Percentiles rank a stretch among this genome's conserved stretches.
phyloP scores from a whole-genome alignment of 2,797 vertebrate genomes.

The Philypnodon macrostomus region DNA sequence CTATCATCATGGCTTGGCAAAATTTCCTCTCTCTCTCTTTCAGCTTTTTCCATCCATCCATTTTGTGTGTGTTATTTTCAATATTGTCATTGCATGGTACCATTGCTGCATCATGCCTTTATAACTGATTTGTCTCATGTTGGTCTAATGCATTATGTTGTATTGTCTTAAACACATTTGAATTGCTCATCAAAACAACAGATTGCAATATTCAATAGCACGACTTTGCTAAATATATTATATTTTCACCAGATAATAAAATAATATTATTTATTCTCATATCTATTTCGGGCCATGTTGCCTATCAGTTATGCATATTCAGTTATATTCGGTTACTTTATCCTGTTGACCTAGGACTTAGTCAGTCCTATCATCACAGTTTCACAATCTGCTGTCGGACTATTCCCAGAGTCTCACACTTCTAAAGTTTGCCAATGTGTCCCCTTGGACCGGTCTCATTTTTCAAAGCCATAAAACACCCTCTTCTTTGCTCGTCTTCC shows the following conservation, averaged over 20 bases:
- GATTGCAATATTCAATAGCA: not conserved
- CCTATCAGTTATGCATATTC: too few species aligned
- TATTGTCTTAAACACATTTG: constrained; percentile 19
- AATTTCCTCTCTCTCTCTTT: constrained; percentile 70
- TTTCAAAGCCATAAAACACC: constrained; percentile 66
- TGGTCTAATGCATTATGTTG: constrained; percentile 41
- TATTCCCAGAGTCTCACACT: constrained; percentile 62
- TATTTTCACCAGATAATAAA: not conserved
- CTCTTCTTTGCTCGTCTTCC: constrained; percentile 45
- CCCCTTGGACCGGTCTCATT: constrained; percentile 57
- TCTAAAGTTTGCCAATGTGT: constrained; percentile 66
- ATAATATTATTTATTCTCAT: too few species aligned
- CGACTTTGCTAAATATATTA: not conserved
- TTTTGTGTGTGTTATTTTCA: constrained; percentile 62
- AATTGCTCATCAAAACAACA: not conserved
- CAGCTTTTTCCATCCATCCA: constrained; percentile 67
- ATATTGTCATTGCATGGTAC: constrained; percentile 66
- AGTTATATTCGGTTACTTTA: not conserved
- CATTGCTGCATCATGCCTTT: constrained; percentile 54
- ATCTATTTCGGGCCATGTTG: too few species aligned
- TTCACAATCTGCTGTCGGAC: constrained; percentile 49
- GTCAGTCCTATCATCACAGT: constrained; percentile 21
- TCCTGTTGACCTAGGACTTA: constrained; percentile 40
- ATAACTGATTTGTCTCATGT: constrained; percentile 49
- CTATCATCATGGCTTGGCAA: constrained; percentile 68